Conservation (phyloP, 2,113 vertebrate species). For the Tragelaphus strepsiceros region DNA sequence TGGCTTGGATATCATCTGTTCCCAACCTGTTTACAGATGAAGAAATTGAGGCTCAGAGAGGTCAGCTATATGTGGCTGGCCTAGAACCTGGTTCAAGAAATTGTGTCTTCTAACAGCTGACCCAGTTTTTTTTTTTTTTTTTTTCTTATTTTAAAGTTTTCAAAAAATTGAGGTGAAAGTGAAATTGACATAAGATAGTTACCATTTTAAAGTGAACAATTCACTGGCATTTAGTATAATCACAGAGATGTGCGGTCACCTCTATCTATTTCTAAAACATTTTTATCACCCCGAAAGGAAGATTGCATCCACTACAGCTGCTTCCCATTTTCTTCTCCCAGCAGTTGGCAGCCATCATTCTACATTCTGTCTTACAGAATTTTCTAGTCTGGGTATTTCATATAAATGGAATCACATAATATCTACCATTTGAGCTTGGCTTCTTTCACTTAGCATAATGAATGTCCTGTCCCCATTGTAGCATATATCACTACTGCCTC, state of each 20-base stretch:
- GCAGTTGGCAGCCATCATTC: background rate
- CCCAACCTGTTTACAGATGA: background rate
- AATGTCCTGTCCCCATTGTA: background rate
- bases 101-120: background rate
- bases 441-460: background rate
- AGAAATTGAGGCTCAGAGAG: constrained; percentile 14
- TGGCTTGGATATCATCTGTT: constrained; percentile 8
- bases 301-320: background rate
- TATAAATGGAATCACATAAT: background rate
- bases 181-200: background rate
- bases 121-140: background rate
- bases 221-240: background rate
- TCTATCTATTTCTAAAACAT: background rate
- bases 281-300: background rate
- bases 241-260: background rate
- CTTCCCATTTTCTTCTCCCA: background rate
- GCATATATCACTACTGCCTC: background rate
- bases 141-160: background rate
- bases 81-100: background rate
- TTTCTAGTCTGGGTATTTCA: background rate
- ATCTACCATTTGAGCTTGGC: background rate
- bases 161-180: background rate
- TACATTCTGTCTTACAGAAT: background rate
- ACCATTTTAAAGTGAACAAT: constrained; percentile 1
- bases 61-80: background rate